phyloP scores from a whole-genome alignment of 2,113 vertebrate species.

The Urocynchramus pylzowi region DNA sequence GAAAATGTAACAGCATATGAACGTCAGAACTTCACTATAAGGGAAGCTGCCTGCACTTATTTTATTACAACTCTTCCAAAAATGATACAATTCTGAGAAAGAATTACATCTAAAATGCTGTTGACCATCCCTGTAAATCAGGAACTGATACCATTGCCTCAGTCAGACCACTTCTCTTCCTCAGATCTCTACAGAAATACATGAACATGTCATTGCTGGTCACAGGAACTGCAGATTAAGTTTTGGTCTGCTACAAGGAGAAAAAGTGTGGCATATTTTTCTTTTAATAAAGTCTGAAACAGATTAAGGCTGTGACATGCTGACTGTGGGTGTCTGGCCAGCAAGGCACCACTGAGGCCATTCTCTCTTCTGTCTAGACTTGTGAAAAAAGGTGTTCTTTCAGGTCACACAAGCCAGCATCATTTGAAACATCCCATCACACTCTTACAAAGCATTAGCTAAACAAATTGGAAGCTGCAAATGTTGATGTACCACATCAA shows the following conservation, averaged over 20 bases:
- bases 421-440: not conserved
- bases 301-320: not conserved
- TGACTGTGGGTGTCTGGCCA: not conserved
- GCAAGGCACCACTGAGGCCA: not conserved
- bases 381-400: not conserved
- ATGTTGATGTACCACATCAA: fast-evolving
- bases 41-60: not conserved
- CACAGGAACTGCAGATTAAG: not conserved
- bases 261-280: not conserved
- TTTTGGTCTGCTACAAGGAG: not conserved
- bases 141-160: not conserved
- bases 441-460: not conserved
- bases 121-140: not conserved
- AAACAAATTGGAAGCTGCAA: not conserved
- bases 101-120: not conserved
- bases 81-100: not conserved
- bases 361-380: not conserved
- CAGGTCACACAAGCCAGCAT: not conserved
- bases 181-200: not conserved
- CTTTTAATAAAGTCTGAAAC: not conserved
- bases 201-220: not conserved
- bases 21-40: not conserved
- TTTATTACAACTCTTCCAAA: not conserved
- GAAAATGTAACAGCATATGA: not conserved
- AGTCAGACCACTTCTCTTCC: not conserved